Percentiles rank a stretch among this genome's conserved stretches.
Conservation (phyloP, 2,888 invertebrate genomes). For the Latrodectus hesperus region DNA sequence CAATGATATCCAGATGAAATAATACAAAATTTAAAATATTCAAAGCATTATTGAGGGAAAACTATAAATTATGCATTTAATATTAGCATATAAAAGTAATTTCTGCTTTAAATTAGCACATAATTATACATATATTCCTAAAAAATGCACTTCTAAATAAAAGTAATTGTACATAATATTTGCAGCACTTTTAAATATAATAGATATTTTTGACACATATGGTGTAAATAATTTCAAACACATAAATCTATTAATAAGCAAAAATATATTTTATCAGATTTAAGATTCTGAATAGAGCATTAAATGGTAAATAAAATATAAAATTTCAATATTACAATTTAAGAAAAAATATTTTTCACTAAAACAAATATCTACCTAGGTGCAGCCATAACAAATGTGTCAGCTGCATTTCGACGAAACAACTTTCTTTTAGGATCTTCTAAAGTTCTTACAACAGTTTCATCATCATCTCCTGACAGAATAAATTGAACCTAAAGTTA, state of each 20-base stretch:
- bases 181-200: no score
- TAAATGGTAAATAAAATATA: no score
- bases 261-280: no score
- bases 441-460: slow-evolving; percentile 75
- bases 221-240: no score
- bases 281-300: no score
- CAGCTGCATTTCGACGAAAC: slow-evolving; percentile 74
- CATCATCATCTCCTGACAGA: slow-evolving; percentile 76
- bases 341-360: no score
- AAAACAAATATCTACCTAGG: slow-evolving; percentile 72
- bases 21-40: neutral
- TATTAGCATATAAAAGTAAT: neutral
- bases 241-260: no score
- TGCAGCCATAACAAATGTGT: slow-evolving; percentile 76
- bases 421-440: slow-evolving; percentile 75
- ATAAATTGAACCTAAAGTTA: slow-evolving; percentile 74
- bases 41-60: neutral
- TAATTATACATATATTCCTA: neutral
- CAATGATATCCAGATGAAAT: neutral
- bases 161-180: no score
- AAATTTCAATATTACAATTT: no score
- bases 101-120: neutral
- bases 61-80: neutral
- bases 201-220: no score
- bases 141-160: neutral